Base-by-base conservation (phyloP, 2,888 invertebrate genomes). In the Pilophorus perplexus region DNA sequence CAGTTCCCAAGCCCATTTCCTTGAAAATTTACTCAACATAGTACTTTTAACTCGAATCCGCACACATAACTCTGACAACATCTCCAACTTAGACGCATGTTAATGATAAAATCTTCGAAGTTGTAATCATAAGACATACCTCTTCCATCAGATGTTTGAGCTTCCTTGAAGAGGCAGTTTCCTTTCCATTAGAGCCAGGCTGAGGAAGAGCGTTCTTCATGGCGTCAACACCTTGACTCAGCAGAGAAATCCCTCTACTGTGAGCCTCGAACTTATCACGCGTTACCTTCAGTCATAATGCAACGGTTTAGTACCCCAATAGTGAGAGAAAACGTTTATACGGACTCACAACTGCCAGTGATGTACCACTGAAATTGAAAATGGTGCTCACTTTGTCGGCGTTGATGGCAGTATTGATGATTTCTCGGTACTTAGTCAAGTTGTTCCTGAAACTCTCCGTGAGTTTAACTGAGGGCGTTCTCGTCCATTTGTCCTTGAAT, bases 401-500 rank as follows among this genome's bases (percentile, higher is more conserved):
- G 62, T 79, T 75, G 40, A 91, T 84, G 38, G 97, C 97, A 76
- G 93, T 96, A 77, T 89, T 87, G 72, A 98, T 89, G 75, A 97
- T 94, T 77, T 87, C 88, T 38, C 90, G 83, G 80, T 98, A 99
- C 79, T 97, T 97, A 73, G 85, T 84, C n/a, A 90, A 84, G 80
- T 96, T 97, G 59, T 86, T 83, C 71, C 86, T 84, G 77, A 97
- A 90, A 75, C 93, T 89, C 75, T 89, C 90, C 0, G 96, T 98
- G 66, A 99, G 83, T 76, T 87, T 86, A 22, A 83, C 85, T 0
- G 96, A 96, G 1, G 90, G 83, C 22, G 92, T 93, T 74, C 99
- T 85, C 1, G 86, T 85, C 99, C 99, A 99, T 70, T 88, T 86
- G 70, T 91, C 90, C 74, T 91, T 92, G 77, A 98, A 96, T 80